Evolutionary conservation across 2,888 invertebrate species (phyloP).

Genomic region (Drosophila diplacantha): DNA sequence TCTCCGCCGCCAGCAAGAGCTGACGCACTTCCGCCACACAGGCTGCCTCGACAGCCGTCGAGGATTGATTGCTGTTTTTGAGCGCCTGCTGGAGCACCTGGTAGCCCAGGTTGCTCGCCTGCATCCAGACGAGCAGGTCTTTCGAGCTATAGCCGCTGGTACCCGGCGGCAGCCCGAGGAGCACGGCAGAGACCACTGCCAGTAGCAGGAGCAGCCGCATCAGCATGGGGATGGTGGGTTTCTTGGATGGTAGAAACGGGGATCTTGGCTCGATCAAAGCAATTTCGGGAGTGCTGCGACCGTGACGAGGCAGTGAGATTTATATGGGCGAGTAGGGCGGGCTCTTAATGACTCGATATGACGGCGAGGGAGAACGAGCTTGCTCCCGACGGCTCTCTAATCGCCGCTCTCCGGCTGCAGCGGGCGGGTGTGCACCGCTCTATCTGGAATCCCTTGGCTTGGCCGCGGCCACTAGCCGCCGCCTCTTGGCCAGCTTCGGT

Average conservation of each 20-base stretch:
- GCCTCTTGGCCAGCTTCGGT: slow-evolving; percentile 3
- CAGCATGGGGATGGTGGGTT: background rate
- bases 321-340: slow-evolving; percentile 46
- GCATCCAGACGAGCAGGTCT: slow-evolving; percentile 58
- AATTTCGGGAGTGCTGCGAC: slow-evolving; percentile 41
- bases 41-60: slow-evolving; percentile 14
- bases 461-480: background rate
- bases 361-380: background rate
- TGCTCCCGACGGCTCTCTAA: background rate
- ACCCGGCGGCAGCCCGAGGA: background rate
- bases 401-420: slow-evolving; percentile 8
- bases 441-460: slow-evolving; percentile 4
- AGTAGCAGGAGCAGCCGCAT: slow-evolving; percentile 3
- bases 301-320: slow-evolving; percentile 49
- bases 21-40: slow-evolving; percentile 47
- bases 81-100: slow-evolving; percentile 51
- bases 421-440: slow-evolving; percentile 1
- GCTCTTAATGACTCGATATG: slow-evolving; percentile 12
- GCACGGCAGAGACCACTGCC: background rate
- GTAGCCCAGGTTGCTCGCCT: slow-evolving; percentile 57
- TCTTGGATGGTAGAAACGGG: background rate
- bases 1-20: slow-evolving; percentile 46
- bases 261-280: slow-evolving; percentile 8
- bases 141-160: slow-evolving; percentile 22
- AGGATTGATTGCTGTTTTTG: slow-evolving; percentile 15